Evolutionary conservation across 2,888 invertebrate species (phyloP).

Genomic region (Serrognathus titanus): DNA sequence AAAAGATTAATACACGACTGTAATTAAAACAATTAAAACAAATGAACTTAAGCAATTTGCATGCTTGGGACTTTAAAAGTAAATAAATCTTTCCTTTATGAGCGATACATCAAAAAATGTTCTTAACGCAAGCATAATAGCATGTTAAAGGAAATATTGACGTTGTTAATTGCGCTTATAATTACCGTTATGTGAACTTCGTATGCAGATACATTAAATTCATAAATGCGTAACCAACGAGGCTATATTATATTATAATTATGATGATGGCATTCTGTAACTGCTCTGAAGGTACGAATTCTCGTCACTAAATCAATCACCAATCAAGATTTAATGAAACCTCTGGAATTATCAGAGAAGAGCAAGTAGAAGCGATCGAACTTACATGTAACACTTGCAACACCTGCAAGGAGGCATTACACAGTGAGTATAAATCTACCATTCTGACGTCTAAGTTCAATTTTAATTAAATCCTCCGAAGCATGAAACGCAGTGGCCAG

Average conservation of each 20-base stretch:
- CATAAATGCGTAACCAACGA: conserved; percentile 11
- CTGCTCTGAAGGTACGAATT: background rate
- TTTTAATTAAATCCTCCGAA: conserved; percentile 27
- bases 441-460: conserved; percentile 28
- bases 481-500: conserved; percentile 21
- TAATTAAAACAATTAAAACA: no score
- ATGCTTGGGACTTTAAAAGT: no score
- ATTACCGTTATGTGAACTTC: conserved; percentile 10
- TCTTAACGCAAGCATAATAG: background rate
- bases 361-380: background rate
- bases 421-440: conserved; percentile 23
- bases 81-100: no score
- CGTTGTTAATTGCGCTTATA: conserved; percentile 5
- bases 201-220: conserved; percentile 11
- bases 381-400: background rate
- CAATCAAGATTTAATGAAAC: background rate
- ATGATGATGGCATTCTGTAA: background rate
- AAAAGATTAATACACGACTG: no score
- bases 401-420: background rate
- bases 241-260: background rate
- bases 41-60: no score
- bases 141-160: conserved; percentile 7
- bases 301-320: background rate
- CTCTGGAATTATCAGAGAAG: background rate
- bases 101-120: no score